phyloP scores from a whole-genome alignment of 2,113 vertebrate species.

The Pagrus major region DNA sequence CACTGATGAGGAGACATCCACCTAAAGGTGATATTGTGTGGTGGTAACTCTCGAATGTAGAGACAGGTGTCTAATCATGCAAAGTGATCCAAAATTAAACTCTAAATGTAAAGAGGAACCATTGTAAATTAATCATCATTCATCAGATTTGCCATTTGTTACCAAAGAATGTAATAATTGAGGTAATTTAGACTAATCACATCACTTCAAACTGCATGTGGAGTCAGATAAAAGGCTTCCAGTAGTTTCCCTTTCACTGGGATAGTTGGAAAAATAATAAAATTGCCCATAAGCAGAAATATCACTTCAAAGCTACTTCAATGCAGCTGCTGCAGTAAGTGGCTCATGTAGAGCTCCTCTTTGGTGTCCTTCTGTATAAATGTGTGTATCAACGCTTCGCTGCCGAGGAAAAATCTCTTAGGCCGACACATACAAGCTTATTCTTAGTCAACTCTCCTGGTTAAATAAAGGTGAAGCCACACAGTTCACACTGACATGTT shows the following conservation, averaged over 20 bases:
- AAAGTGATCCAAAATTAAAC: not conserved
- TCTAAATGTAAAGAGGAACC: not conserved
- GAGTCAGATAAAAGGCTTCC: slow-evolving; percentile 27
- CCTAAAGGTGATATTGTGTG: not conserved
- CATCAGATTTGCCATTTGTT: slow-evolving; percentile 4
- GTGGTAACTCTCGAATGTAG: not conserved
- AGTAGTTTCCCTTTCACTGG: slow-evolving; percentile 25
- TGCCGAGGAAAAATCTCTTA: slow-evolving; percentile 24
- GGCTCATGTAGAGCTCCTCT: slow-evolving; percentile 29
- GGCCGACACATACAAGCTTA: not conserved
- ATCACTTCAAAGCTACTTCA: slow-evolving; percentile 52
- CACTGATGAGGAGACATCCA: not conserved
- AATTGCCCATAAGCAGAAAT: slow-evolving; percentile 47
- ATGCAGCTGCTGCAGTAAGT: slow-evolving; percentile 48
- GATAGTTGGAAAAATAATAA: slow-evolving; percentile 29
- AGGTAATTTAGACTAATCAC: not conserved
- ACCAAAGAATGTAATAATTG: slow-evolving; percentile 22
- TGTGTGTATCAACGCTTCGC: slow-evolving; percentile 26
- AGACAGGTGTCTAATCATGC: not conserved
- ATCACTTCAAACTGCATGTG: slow-evolving; percentile 10
- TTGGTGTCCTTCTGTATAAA: slow-evolving; percentile 35
- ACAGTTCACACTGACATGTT: not conserved
- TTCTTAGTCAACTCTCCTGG: slow-evolving; percentile 3
- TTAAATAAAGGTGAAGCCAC: not conserved
- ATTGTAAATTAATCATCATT: slow-evolving; percentile 12